Evolutionary conservation across 2,888 invertebrate genomes (phyloP).

Genomic region (Macrophya alboannulata): DNA sequence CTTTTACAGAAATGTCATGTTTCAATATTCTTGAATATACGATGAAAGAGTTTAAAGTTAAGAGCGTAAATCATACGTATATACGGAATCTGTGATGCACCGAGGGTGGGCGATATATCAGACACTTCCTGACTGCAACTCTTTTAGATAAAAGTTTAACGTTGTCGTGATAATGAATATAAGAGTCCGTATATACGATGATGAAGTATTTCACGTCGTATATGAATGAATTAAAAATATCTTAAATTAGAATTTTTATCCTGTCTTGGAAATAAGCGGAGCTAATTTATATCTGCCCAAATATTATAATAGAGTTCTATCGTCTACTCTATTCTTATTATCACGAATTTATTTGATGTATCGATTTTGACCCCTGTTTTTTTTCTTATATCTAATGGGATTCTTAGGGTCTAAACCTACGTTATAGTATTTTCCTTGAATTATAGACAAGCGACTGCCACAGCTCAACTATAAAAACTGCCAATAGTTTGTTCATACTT

Average conservation of each 20-base stretch:
- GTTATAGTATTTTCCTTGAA: background rate
- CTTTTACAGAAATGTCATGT: background rate
- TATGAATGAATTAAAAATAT: constrained; percentile 11
- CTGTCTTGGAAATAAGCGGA: background rate
- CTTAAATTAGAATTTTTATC: background rate
- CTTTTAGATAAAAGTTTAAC: constrained; percentile 44
- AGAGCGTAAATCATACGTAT: background rate
- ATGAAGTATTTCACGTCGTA: constrained; percentile 9
- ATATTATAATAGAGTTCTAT: background rate
- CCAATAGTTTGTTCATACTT: background rate
- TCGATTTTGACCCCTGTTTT: background rate
- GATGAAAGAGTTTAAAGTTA: background rate
- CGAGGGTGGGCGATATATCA: constrained; percentile 63
- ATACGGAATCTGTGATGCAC: constrained; percentile 28
- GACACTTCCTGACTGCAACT: constrained; percentile 64
- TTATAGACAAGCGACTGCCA: background rate
- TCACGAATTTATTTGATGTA: background rate
- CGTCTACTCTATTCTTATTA: constrained; percentile 8
- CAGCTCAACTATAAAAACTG: constrained; percentile 1
- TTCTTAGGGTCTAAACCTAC: background rate
- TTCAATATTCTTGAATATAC: background rate
- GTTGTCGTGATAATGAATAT: constrained; percentile 46
- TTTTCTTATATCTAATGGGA: background rate
- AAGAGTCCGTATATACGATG: background rate
- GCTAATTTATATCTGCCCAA: background rate